These are phyloP conservation scores for Agrotis exclamationis DNA, from an alignment of 2,888 invertebrate genomes.

Conservation along the genomic window DNA sequence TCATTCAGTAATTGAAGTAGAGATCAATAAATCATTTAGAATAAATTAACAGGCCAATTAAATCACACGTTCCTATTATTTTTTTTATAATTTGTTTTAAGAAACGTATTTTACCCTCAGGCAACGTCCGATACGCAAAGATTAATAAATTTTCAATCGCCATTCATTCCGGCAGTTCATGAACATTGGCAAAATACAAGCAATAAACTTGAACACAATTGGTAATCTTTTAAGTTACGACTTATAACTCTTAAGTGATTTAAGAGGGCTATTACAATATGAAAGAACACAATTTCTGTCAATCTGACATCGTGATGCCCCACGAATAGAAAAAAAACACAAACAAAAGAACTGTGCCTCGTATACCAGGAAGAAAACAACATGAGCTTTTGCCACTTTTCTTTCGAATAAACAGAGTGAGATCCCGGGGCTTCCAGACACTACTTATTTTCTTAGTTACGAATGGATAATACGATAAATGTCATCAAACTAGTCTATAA, in stretches of 20 bases:
- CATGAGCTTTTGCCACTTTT: no score
- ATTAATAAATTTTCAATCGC: conserved; percentile 49
- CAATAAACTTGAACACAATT: conserved; percentile 53
- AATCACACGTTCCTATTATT: conserved; percentile 46
- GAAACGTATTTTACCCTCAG: conserved; percentile 32
- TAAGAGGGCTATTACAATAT: no score
- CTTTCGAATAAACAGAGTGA: no score
- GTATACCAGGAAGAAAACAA: no score
- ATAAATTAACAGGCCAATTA: conserved; percentile 31
- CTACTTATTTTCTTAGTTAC: no score
- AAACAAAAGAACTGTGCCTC: no score
- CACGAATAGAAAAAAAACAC: no score
- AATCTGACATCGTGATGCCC: no score
- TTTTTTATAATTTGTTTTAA: conserved; percentile 23
- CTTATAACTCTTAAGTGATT: conserved; percentile 38
- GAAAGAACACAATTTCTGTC: no score
- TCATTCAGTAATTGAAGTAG: conserved; percentile 9
- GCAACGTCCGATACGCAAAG: conserved; percentile 35
- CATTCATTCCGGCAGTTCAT: conserved; percentile 63
- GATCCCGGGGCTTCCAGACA: no score
- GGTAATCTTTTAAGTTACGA: conserved; percentile 33
- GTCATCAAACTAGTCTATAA: no score
- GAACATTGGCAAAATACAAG: conserved; percentile 40
- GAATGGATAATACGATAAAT: no score
- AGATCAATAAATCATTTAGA: conserved; percentile 32